Conservation (phyloP, 2,888 invertebrate species). For the Elmis aenea region DNA sequence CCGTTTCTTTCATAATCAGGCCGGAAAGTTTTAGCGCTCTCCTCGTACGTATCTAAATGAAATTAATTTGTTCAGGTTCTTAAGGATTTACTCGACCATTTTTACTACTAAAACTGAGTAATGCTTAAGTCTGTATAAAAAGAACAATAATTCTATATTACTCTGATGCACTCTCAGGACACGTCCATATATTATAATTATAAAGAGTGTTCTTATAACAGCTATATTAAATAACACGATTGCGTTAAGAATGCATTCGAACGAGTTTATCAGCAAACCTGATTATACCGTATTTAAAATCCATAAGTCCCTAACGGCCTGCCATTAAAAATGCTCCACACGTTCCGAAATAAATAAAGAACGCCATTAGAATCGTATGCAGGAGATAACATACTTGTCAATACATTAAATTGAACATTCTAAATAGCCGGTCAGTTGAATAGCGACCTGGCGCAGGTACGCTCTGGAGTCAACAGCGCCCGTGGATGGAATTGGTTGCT, state of each 20-base stretch:
- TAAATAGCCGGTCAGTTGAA: constrained; percentile 32
- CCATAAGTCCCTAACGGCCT: constrained; percentile 36
- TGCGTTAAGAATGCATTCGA: constrained; percentile 17
- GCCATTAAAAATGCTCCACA: constrained; percentile 40
- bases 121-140: too few relatives aligned
- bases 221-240: too few relatives aligned
- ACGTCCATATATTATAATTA: too few relatives aligned
- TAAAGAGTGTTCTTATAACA: too few relatives aligned
- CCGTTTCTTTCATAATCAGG: too few relatives aligned
- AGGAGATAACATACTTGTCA: constrained; percentile 47
- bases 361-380: constrained; percentile 47
- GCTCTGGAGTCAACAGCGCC: constrained; percentile 2
- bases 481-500: constrained; percentile 24
- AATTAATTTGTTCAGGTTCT: too few relatives aligned
- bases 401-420: constrained; percentile 47
- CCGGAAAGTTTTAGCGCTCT: too few relatives aligned
- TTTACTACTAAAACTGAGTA: too few relatives aligned
- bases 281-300: constrained; percentile 38
- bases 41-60: too few relatives aligned
- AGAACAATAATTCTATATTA: too few relatives aligned
- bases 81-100: too few relatives aligned
- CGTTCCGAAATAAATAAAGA: constrained; percentile 45
- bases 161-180: too few relatives aligned
- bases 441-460: constrained; percentile 8
- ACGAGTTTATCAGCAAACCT: constrained; percentile 29